Conservation (phyloP, 2,797 vertebrate genomes). For the Ctenochaetus hawaiiensis region DNA sequence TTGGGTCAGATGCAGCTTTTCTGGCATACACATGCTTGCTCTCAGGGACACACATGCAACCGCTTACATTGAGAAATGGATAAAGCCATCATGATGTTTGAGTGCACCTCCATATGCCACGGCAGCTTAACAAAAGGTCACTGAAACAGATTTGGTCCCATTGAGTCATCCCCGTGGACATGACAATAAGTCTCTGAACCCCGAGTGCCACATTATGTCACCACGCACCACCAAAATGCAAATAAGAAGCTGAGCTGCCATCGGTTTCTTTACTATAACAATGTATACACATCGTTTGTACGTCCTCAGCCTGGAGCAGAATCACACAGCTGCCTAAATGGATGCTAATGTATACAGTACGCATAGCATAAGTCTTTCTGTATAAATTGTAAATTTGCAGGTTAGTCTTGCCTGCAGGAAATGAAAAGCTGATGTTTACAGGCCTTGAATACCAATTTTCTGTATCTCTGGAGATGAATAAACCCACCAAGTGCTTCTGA, state of each 20-base stretch:
- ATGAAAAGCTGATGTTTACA: conserved; percentile 60
- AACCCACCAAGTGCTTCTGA: conserved; percentile 43
- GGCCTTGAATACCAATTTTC: conserved; percentile 68
- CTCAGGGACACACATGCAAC: conserved; percentile 31
- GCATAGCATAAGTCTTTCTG: conserved; percentile 53
- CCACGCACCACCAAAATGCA: conserved; percentile 49
- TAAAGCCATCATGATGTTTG: conserved; percentile 70
- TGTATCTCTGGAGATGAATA: conserved; percentile 68
- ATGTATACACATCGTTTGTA: conserved; percentile 48
- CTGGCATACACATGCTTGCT: conserved; percentile 9
- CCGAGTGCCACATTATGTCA: conserved; percentile 55
- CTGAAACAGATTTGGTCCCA: conserved; percentile 72
- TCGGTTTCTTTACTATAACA: conserved; percentile 59
- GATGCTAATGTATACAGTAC: conserved; percentile 77
- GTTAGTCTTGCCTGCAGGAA: conserved; percentile 70
- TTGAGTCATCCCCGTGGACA: conserved; percentile 72
- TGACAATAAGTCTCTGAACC: conserved; percentile 61
- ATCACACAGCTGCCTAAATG: conserved; percentile 65
- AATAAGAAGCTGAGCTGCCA: conserved; percentile 46
- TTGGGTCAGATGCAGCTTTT: conserved; percentile 26
- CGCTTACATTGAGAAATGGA: conserved; percentile 44
- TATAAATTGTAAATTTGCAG: conserved; percentile 70
- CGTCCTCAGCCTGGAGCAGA: conserved; percentile 58
- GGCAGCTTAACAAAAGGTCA: conserved; percentile 78
- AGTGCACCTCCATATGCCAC: conserved; percentile 71